Evolutionary conservation across 1,140 invertebrate species (phyloP).

Genomic region (Drosophila nikananu): DNA sequence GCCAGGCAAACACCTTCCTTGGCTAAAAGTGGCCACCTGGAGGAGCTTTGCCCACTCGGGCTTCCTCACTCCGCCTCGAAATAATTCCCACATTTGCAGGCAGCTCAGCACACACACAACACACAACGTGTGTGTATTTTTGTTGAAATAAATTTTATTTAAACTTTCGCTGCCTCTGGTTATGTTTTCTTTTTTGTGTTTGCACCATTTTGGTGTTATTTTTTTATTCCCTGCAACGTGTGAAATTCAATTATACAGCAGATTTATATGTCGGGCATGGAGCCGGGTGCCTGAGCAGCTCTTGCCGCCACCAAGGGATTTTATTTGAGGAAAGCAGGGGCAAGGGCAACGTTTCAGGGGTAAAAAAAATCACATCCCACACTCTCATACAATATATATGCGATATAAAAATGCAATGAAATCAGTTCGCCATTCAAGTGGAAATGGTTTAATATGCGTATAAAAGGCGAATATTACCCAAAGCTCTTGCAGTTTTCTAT

Average conservation of each 20-base stretch:
- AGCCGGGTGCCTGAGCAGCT: conserved; percentile 24
- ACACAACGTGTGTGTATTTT: conserved; percentile 48
- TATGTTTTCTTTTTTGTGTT: conserved; percentile 53
- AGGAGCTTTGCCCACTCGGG: conserved; percentile 18
- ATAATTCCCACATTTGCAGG: conserved; percentile 74
- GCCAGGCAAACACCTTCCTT: conserved; percentile 50
- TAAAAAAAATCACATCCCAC: conserved; percentile 21
- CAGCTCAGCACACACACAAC: conserved; percentile 22
- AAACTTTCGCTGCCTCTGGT: conserved; percentile 70
- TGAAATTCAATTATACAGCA: conserved; percentile 82
- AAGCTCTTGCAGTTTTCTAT: conserved; percentile 44
- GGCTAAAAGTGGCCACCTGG: conserved; percentile 51
- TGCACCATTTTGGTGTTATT: conserved; percentile 44
- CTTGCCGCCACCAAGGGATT: conserved; percentile 39
- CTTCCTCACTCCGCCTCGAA: neutral
- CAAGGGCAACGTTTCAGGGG: conserved; percentile 5
- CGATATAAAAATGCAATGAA: conserved; percentile 68
- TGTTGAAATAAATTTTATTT: conserved; percentile 84
- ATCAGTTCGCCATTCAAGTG: conserved; percentile 79
- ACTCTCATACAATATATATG: neutral
- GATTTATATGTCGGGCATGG: conserved; percentile 79
- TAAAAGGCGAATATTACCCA: conserved; percentile 68
- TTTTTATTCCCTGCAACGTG: conserved; percentile 61
- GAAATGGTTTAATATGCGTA: conserved; percentile 80
- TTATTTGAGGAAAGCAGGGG: conserved; percentile 49